These are phyloP conservation scores for Sphaeramia orbicularis DNA, from an alignment of 2,797 vertebrate genomes.

Conservation along the genomic window DNA sequence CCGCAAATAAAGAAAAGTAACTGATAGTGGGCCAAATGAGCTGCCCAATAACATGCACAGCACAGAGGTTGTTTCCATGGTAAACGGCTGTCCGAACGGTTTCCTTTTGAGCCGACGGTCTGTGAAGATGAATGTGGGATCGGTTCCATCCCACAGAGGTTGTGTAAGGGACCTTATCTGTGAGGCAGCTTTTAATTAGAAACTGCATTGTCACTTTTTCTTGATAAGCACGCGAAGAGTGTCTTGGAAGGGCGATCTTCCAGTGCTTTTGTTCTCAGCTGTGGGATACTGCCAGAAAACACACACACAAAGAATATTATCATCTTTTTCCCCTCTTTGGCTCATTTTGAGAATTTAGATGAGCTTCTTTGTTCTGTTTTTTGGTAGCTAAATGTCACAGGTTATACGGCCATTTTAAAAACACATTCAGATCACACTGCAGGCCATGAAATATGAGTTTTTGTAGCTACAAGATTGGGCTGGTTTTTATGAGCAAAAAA, in stretches of 20 bases:
- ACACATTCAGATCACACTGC: conserved; percentile 23
- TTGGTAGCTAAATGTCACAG: conserved; percentile 5
- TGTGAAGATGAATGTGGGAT: conserved; percentile 34
- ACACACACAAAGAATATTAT: not conserved
- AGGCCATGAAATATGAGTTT: too few species aligned
- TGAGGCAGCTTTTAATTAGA: conserved; percentile 39
- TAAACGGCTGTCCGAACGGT: conserved; percentile 38
- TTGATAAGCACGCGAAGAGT: conserved; percentile 1
- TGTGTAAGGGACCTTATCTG: conserved; percentile 15
- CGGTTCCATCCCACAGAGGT: conserved; percentile 11
- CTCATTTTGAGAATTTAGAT: conserved; percentile 11
- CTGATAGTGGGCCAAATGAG: conserved; percentile 74
- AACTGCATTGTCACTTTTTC: conserved; percentile 17
- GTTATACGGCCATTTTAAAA: conserved; percentile 15
- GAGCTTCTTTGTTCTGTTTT: conserved; percentile 11
- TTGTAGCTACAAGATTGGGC: too few species aligned
- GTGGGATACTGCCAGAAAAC: not conserved
- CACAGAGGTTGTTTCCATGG: conserved; percentile 68
- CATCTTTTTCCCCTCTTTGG: not conserved
- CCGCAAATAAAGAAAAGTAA: conserved; percentile 82
- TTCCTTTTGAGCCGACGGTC: conserved; percentile 22
- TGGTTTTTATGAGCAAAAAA: too few species aligned
- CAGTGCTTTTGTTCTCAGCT: not conserved
- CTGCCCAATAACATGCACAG: conserved; percentile 28
- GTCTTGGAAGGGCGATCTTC: not conserved